phyloP scores from a whole-genome alignment of 2,113 vertebrate genomes.

The Nothoprocta perdicaria region DNA sequence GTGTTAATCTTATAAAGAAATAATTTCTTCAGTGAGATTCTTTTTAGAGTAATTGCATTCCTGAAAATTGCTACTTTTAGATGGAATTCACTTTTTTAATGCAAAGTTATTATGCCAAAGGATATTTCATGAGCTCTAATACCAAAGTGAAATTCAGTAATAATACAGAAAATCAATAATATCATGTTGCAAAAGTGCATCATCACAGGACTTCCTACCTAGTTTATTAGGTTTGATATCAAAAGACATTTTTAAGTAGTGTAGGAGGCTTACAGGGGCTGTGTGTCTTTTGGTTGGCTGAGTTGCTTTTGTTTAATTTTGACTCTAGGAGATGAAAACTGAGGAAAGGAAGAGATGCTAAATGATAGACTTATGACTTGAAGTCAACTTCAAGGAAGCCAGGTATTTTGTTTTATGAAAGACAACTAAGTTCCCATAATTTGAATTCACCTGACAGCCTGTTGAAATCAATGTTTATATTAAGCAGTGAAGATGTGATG shows the following conservation, averaged over 20 bases:
- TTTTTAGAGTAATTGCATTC: background rate
- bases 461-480: background rate
- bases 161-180: constrained; percentile 18
- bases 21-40: background rate
- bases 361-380: background rate
- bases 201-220: background rate
- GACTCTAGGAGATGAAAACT: background rate
- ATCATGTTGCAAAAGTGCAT: background rate
- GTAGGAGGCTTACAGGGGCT: background rate
- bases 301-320: background rate
- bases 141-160: background rate
- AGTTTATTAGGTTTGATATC: background rate
- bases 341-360: background rate
- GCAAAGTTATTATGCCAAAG: background rate
- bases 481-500: background rate
- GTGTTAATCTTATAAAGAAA: background rate
- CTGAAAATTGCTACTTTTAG: background rate
- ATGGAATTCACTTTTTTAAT: background rate
- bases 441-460: background rate
- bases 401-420: background rate
- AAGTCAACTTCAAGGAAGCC: background rate
- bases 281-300: background rate
- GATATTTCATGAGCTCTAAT: background rate
- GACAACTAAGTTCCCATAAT: background rate
- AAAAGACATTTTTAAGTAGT: background rate